A percentile compares a stretch with the other conserved stretches of the same genome.
Conservation (phyloP, 2,797 vertebrate genomes). For the Falco naumanni region DNA sequence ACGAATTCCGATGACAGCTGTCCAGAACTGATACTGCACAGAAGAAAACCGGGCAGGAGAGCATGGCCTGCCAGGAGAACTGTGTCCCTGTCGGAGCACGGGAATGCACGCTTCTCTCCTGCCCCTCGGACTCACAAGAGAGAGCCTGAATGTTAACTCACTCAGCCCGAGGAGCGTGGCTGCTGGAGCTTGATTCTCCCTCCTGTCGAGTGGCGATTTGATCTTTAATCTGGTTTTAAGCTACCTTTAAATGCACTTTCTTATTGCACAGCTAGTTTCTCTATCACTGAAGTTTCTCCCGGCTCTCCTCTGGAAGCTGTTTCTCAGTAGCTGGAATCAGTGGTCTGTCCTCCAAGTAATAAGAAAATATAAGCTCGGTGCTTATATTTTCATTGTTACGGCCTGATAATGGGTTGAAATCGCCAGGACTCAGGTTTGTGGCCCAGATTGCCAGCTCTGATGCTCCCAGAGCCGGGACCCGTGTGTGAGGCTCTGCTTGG, state of each 20-base stretch:
- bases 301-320: conserved; percentile 49
- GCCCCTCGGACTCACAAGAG: conserved; percentile 67
- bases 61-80: conserved; percentile 70
- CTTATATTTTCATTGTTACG: conserved; percentile 57
- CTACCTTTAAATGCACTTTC: conserved; percentile 79
- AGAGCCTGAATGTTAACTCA: conserved; percentile 75
- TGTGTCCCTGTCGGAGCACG: conserved; percentile 72
- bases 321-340: conserved; percentile 55
- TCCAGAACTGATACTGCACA: conserved; percentile 25
- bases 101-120: conserved; percentile 73
- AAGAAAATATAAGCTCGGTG: conserved; percentile 53
- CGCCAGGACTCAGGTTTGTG: neutral
- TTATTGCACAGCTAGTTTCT: conserved; percentile 76
- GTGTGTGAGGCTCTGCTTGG: conserved; percentile 14
- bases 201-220: conserved; percentile 71
- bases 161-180: conserved; percentile 63
- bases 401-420: neutral
- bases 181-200: conserved; percentile 52
- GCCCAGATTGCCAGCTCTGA: conserved; percentile 36
- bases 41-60: conserved; percentile 73
- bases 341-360: conserved; percentile 39
- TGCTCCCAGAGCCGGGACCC: conserved; percentile 20
- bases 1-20: conserved; percentile 94
- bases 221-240: conserved; percentile 76
- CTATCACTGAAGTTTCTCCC: conserved; percentile 63